phyloP scores from a whole-genome alignment of 2,888 invertebrate species.

The Dicranocentrus wangi region DNA sequence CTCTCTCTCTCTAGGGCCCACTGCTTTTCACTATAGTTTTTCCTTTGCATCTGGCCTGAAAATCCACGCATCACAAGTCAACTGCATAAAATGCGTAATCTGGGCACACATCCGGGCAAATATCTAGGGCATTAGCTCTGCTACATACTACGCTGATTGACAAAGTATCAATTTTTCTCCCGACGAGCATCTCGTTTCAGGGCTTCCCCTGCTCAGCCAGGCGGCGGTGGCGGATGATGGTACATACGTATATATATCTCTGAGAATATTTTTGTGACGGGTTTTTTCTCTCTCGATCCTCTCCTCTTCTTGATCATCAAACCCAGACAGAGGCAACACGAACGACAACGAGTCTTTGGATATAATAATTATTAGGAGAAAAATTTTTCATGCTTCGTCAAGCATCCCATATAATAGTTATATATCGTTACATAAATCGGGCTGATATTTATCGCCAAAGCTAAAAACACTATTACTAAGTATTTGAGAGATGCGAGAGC shows the following conservation, averaged over 20 bases:
- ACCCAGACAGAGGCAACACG: not conserved
- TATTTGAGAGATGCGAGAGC: too few species aligned
- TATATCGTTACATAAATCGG: conserved; percentile 26
- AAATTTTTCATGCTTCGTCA: conserved; percentile 50
- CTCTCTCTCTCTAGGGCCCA: conserved; percentile 40
- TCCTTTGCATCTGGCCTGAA: too few species aligned
- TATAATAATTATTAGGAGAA: conserved; percentile 48
- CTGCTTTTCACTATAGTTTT: conserved; percentile 8
- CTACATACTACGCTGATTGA: conserved; percentile 38
- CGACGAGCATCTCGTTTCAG: too few species aligned
- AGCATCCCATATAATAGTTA: conserved; percentile 47
- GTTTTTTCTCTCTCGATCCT: too few species aligned
- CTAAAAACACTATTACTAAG: not conserved
- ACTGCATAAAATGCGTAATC: conserved; percentile 41
- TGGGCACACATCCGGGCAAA: not conserved
- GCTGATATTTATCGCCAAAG: conserved; percentile 46
- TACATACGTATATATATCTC: too few species aligned
- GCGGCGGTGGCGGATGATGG: too few species aligned
- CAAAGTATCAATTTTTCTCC: conserved; percentile 23
- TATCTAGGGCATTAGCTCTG: too few species aligned
- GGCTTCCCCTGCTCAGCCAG: too few species aligned
- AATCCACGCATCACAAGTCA: conserved; percentile 11
- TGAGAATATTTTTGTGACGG: too few species aligned
- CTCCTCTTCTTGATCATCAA: not conserved
- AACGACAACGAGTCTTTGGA: not conserved